phyloP scores from a whole-genome alignment of 1,140 invertebrate genomes.

The Zaprionus capensis region DNA sequence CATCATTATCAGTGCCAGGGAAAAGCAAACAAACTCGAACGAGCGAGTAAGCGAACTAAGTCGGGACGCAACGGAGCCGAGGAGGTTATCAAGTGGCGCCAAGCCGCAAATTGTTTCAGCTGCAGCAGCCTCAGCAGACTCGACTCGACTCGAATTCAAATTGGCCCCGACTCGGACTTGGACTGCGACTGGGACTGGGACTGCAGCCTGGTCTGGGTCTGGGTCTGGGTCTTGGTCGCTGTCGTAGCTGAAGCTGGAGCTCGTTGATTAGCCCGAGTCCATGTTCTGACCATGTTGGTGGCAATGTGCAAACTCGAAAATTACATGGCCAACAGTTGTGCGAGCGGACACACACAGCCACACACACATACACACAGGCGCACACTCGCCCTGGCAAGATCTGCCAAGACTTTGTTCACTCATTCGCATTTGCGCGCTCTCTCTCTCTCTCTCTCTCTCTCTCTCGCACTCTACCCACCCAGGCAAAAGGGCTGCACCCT shows the following conservation, averaged over 20 bases:
- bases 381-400: background rate
- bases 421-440: background rate
- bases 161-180: slow-evolving; percentile 52
- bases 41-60: slow-evolving; percentile 13
- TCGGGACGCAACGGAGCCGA: slow-evolving; percentile 38
- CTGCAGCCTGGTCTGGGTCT: background rate
- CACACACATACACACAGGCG: background rate
- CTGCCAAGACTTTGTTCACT: background rate
- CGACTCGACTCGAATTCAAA: slow-evolving; percentile 66
- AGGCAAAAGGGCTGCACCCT: slow-evolving; percentile 56
- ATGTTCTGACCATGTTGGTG: slow-evolving; percentile 79
- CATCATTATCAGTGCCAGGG: slow-evolving; percentile 72
- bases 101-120: slow-evolving; percentile 80
- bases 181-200: background rate
- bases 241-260: background rate
- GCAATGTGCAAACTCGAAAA: slow-evolving; percentile 83
- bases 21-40: slow-evolving; percentile 70
- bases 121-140: slow-evolving; percentile 44
- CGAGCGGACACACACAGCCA: slow-evolving; percentile 1
- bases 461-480: slow-evolving; percentile 46
- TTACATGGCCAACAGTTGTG: slow-evolving; percentile 61
- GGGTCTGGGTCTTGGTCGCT: background rate
- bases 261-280: slow-evolving; percentile 62
- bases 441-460: background rate
- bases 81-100: slow-evolving; percentile 83